Conservation (phyloP, 2,888 invertebrate species). For the Abscondita cerata region DNA sequence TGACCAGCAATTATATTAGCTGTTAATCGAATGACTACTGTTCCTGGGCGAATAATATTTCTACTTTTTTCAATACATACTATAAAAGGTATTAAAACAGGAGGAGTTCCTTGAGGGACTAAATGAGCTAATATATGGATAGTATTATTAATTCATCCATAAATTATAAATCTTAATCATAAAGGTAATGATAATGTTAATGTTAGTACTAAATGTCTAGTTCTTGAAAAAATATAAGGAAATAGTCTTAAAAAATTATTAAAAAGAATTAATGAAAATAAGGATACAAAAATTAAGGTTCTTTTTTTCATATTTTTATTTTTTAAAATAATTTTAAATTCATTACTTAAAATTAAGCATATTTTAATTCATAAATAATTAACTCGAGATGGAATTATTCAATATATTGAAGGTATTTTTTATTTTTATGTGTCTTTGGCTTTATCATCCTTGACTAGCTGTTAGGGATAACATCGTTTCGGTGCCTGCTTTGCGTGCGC, state of each 20-base stretch:
- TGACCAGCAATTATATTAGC: conserved; percentile 83
- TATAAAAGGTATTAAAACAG: conserved; percentile 72
- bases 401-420: too few species aligned
- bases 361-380: too few species aligned
- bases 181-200: conserved; percentile 67
- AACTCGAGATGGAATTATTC: too few species aligned
- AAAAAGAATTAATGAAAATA: too few species aligned
- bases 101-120: conserved; percentile 72
- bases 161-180: conserved; percentile 71
- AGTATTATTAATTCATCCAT: conserved; percentile 67
- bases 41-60: conserved; percentile 73
- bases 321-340: too few species aligned
- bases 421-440: too few species aligned
- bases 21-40: conserved; percentile 72
- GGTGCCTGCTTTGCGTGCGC: too few species aligned
- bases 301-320: too few species aligned
- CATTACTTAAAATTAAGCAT: too few species aligned
- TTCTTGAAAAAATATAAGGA: conserved; percentile 74
- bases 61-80: conserved; percentile 78
- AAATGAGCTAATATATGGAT: conserved; percentile 72
- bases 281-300: too few species aligned
- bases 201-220: conserved; percentile 69
- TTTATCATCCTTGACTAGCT: too few species aligned
- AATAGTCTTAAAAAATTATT: conserved; percentile 62
- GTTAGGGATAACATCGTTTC: too few species aligned